Evolutionary conservation across 1,140 invertebrate genomes (phyloP).

Genomic region (Brachionus rotundiformis): DNA sequence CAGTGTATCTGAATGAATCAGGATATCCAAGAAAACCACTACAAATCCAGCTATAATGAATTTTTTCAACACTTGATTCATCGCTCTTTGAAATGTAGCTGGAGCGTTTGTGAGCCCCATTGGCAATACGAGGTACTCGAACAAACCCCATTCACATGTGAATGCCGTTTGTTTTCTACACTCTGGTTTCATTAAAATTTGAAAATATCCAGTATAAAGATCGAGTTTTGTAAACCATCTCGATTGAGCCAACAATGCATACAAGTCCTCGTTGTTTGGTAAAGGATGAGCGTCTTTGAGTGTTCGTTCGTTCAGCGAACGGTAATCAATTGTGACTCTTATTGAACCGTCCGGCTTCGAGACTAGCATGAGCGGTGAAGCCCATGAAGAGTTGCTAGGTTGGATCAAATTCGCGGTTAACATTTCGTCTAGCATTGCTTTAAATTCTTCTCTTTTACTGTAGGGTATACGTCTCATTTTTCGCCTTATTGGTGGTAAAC

Average conservation of each 20-base stretch:
- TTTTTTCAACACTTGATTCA: slow-evolving; percentile 54
- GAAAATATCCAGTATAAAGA: background rate
- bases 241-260: slow-evolving; percentile 43
- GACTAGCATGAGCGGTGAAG: slow-evolving; percentile 20
- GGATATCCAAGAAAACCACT: slow-evolving; percentile 18
- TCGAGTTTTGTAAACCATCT: slow-evolving; percentile 37
- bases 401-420: slow-evolving; percentile 53
- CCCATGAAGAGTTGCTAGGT: slow-evolving; percentile 25
- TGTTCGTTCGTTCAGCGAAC: slow-evolving; percentile 53
- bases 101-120: slow-evolving; percentile 62
- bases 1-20: slow-evolving; percentile 7
- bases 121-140: slow-evolving; percentile 58
- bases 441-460: background rate
- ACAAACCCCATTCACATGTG: slow-evolving; percentile 48
- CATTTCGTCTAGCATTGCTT: slow-evolving; percentile 31
- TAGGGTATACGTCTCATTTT: background rate
- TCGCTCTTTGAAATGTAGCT: slow-evolving; percentile 59
- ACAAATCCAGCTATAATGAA: slow-evolving; percentile 27
- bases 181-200: background rate
- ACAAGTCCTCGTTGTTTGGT: slow-evolving; percentile 53
- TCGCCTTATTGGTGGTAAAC: slow-evolving; percentile 1
- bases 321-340: slow-evolving; percentile 4
- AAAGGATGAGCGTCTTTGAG: slow-evolving; percentile 43
- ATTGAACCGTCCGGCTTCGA: slow-evolving; percentile 30
- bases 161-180: background rate